These are phyloP conservation scores for Crematogaster levior DNA, from an alignment of 2,888 invertebrate genomes.

Conservation along the genomic window DNA sequence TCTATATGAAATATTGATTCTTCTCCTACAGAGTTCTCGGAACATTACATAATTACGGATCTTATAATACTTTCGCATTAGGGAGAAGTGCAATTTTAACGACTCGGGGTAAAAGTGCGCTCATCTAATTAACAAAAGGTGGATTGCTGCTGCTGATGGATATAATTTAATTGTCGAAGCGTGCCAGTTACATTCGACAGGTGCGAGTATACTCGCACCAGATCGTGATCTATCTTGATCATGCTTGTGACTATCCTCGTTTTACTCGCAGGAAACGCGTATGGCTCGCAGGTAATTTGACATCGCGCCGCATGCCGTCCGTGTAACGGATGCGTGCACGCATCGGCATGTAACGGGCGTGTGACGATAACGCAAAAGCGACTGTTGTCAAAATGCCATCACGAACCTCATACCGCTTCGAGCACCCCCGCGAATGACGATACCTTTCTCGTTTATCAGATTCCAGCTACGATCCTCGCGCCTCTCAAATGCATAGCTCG, in stretches of 20 bases:
- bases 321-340: slow-evolving; percentile 41
- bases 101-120: neutral
- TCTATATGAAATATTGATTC: neutral
- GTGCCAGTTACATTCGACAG: slow-evolving; percentile 23
- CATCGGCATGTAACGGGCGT: slow-evolving; percentile 33
- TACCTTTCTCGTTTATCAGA: slow-evolving; percentile 42
- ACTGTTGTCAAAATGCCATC: slow-evolving; percentile 52
- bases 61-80: neutral
- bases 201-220: slow-evolving; percentile 49
- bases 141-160: neutral
- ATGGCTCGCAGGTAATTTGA: slow-evolving; percentile 36
- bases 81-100: neutral
- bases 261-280: slow-evolving; percentile 32
- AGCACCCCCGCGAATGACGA: slow-evolving; percentile 13
- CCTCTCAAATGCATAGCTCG: slow-evolving; percentile 3
- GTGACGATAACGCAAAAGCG: slow-evolving; percentile 41
- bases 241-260: slow-evolving; percentile 22
- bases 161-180: slow-evolving; percentile 30
- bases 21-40: neutral
- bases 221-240: slow-evolving; percentile 51
- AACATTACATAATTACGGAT: neutral
- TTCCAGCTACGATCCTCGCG: slow-evolving; percentile 32
- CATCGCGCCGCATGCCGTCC: slow-evolving; percentile 33
- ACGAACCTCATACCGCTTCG: neutral
- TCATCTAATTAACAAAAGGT: neutral